Base-by-base conservation (phyloP, 2,888 invertebrate species). In the Eupelmus urozonus region DNA sequence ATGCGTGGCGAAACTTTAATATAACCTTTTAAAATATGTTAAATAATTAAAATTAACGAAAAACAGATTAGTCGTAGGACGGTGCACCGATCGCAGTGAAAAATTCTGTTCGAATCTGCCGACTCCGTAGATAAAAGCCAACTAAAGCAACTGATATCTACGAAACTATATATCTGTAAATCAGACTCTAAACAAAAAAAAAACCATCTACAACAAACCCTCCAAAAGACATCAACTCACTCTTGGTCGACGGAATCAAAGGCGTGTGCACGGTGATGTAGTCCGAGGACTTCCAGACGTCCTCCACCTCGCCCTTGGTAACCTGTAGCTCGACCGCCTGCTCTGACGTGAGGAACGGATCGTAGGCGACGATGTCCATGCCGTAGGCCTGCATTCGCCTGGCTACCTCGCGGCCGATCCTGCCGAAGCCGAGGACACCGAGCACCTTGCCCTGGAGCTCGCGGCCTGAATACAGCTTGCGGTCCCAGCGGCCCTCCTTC, bases 211-310 rank as follows among this genome's bases (percentile, higher is more conserved):
- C n/a, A n/a, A n/a, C n/a, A n/a, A 49, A 13, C n/a, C 11, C 2
- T 49, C 16, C 34, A 34, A 11, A 49, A 49, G 16, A 49, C n/a
- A 49, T 4, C 5, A 34, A 11, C 18, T 91, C 92, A 97, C 97
- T 95, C 92, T 92, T 94, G 0, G 98, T 99, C 84, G 96, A 95
- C 27, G 97, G 96, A 85, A 98, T 97, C 23, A 99, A 93, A 0
- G 99, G 99, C 0, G 97, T 97, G 89, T 99, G 99, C 0, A 99
- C 95, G 0, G 99, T 99, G 85, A 99, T 97, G 90, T 97, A 99
- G 90, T 99, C 98, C 13, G 97, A 97, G 40, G 93, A 87, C 0
- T 96, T 96, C 98, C 97, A 99, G 83, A 99, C 95, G 87, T 97
- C 91, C 1, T 97, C 95, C 84, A 99, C 90, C 72, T 93, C 92